Evolutionary conservation across 2,888 invertebrate species (phyloP), one percentile per base, ranked within the genome.

Genomic region (Andrena fulva): DNA sequence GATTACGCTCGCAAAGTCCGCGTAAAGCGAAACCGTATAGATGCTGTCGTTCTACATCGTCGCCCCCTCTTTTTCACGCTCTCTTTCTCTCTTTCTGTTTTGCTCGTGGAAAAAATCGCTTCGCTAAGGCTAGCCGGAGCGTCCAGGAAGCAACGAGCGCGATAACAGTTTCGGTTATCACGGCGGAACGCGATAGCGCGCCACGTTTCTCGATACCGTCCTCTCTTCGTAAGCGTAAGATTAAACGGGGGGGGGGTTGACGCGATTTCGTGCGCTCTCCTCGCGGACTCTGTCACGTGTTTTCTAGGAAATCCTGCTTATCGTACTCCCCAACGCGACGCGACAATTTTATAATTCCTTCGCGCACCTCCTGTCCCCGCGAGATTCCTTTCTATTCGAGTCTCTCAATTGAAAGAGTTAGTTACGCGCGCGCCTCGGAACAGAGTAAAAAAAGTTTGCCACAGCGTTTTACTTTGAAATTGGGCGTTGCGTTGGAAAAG

Each of bases 81-180:
- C 42, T 50, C 62, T 20, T n/a, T 66, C 35, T 66, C 59, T 59
- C 63, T 31, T 69, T 73, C 69, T 70, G 42, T 42, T 16, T 42
- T 42, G 12, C 70, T 2, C 69, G 67, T 27, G 52, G 48, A 35
- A 20, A 85, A 68, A 81, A 84, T 87, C 76, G 80, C 72, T 69
- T 60, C 27, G 69, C 63, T 54, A 70, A 75, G 70, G 63, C 66
- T n/a, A 29, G 56, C 10, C 29, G 74, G 52, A 5, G 42, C 66
- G 72, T 81, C 54, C 79, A 84, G 85, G 82, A 82, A 87, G 78
- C 85, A 16, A 62, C 69, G 56, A 29, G 31, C 64, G 60, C 78
- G 84, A 87, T 85, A 87, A 85, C 75, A 66, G 63, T 71, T 82
- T 79, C 68, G 42, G 67, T 81, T 87, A 85, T 87, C 86, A 66